Conservation (phyloP, 2,888 invertebrate species). For the Apotomis capreana region DNA sequence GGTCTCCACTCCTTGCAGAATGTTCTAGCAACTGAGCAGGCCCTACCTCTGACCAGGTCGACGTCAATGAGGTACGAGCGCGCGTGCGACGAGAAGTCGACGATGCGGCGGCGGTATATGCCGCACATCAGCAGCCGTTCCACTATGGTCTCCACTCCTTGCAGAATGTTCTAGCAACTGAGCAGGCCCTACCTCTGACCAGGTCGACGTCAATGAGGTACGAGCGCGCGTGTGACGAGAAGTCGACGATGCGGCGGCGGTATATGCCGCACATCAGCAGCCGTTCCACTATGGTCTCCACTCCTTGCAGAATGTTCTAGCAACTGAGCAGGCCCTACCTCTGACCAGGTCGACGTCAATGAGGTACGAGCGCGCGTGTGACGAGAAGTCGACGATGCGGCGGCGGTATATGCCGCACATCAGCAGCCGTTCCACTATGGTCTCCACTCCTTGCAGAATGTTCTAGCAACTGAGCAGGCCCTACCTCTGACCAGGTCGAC, state of each 20-base stretch:
- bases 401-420: conserved; percentile 78
- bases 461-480: conserved; percentile 23
- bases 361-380: conserved; percentile 94
- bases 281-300: conserved; percentile 98
- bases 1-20: conserved; percentile 92
- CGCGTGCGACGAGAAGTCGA: conserved; percentile 92
- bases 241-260: conserved; percentile 89
- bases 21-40: conserved; percentile 24
- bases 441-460: conserved; percentile 91
- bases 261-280: conserved; percentile 77
- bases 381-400: conserved; percentile 92
- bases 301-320: conserved; percentile 80
- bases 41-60: conserved; percentile 94
- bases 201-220: conserved; percentile 98
- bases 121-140: conserved; percentile 87
- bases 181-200: conserved; percentile 88
- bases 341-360: conserved; percentile 98
- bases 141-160: conserved; percentile 97
- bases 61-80: conserved; percentile 98
- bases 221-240: conserved; percentile 92
- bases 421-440: conserved; percentile 91
- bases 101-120: conserved; percentile 85
- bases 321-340: conserved; percentile 82
- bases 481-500: conserved; percentile 93
- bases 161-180: conserved; percentile 1